Evolutionary conservation across 2,888 invertebrate genomes (phyloP).

Genomic region (Heteromurus nitidus): DNA sequence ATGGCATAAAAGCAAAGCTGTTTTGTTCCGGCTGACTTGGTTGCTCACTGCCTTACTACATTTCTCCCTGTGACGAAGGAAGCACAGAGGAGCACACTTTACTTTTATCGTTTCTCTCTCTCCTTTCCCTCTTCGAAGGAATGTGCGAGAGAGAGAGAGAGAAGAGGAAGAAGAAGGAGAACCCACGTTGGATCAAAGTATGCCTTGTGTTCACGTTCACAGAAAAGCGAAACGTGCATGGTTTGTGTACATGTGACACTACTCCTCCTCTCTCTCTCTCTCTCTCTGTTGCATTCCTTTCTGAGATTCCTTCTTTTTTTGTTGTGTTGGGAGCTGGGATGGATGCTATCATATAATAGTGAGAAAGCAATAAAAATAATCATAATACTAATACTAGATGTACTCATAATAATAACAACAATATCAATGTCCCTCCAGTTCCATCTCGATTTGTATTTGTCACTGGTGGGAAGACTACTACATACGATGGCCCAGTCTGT

Average conservation of each 20-base stretch:
- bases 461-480: too few species aligned
- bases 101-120: background rate
- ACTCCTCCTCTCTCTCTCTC: background rate
- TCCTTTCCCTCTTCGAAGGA: background rate
- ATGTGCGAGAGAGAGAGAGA: too few species aligned
- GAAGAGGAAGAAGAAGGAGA: too few species aligned
- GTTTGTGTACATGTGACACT: background rate
- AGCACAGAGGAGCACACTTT: too few species aligned
- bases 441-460: conserved; percentile 31
- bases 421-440: conserved; percentile 37
- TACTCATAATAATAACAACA: conserved; percentile 42
- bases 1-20: conserved; percentile 2
- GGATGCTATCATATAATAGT: conserved; percentile 35
- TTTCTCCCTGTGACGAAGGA: background rate
- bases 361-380: conserved; percentile 52
- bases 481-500: too few species aligned
- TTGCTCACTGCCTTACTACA: background rate
- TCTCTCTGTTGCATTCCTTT: background rate
- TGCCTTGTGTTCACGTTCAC: too few species aligned
- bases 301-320: conserved; percentile 7
- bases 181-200: too few species aligned
- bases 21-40: conserved; percentile 21
- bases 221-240: too few species aligned
- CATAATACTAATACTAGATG: conserved; percentile 49
- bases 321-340: too few species aligned